Evolutionary conservation across 2,113 vertebrate genomes (phyloP), one percentile per base, ranked within the genome.

Genomic region (Clinocottus analis): DNA sequence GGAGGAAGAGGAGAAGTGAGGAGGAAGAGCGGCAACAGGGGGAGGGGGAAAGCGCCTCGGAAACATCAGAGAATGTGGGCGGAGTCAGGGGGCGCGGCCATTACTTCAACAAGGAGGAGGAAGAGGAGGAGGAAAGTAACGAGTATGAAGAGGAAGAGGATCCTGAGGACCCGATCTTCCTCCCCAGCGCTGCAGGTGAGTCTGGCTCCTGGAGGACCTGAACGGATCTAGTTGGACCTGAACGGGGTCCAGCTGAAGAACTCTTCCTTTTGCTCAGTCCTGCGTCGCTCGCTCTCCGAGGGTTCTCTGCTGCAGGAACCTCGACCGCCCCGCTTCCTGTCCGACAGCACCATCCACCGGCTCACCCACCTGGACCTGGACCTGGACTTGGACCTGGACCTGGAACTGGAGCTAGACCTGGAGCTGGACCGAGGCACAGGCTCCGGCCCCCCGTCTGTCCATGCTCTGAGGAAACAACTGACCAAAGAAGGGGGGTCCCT

Each of bases 221-320:
- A 41, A 41, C 11, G 37, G 2, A n/a, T n/a, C n/a, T n/a, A n/a
- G n/a, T n/a, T n/a, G 37, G 37, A 3, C 39, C 39, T 41, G 39
- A 41, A 41, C 11, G 39, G 11, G 21, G 21, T n/a, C 10, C 1
- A 51, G 21, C 19, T 43, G 41, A 51, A 4, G 0, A 27, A 17
- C 3, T 43, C 2, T 31, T 31, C 10, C 21, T 29, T 21, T 23
- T 29, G 29, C 53, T 3, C 73, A 91, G 90, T 41, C 11, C 74
- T 92, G 21, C 71, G 70, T 5, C 96, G 97, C 43, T 98, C 97
- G 0, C 95, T 97, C 92, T 98, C 97, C 0, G 98, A 99, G 89
- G 97, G 97, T 62, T 97, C 96, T 80, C 91, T 99, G 43, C 93
- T 97, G 70, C 96, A 95, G 87, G 96, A 98, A 82, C 67, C 94